A percentile compares a stretch with the other conserved stretches of the same genome.
Evolutionary conservation across 1,140 invertebrate species (phyloP).

Genomic region (Neodiprion virginianus): DNA sequence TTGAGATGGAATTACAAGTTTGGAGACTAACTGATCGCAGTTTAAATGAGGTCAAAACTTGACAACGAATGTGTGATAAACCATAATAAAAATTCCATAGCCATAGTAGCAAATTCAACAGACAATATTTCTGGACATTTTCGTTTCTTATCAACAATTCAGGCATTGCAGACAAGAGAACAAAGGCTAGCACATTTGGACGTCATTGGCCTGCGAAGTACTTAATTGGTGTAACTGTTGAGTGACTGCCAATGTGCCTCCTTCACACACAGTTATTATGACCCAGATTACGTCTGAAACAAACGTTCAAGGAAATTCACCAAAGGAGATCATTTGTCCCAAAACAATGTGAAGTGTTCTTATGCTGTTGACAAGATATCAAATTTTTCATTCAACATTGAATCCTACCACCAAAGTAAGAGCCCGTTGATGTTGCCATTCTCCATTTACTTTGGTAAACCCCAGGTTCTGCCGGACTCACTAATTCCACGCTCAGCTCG

Average conservation of each 20-base stretch:
- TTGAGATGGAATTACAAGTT: too few relatives aligned
- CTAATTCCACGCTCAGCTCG: constrained; percentile 74
- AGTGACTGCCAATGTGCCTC: constrained; percentile 72
- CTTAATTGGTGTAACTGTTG: constrained; percentile 71
- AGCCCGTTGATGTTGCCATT: constrained; percentile 78
- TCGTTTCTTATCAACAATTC: neutral
- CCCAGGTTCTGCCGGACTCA: constrained; percentile 72
- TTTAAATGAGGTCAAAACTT: too few relatives aligned
- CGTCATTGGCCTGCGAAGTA: constrained; percentile 56
- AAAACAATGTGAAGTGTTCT: neutral
- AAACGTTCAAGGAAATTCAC: constrained; percentile 16
- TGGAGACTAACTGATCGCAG: too few relatives aligned
- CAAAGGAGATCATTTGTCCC: neutral
- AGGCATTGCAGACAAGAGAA: neutral
- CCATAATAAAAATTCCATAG: too few relatives aligned
- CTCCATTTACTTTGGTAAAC: constrained; percentile 86
- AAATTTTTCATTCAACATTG: constrained; percentile 13
- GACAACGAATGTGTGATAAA: too few relatives aligned
- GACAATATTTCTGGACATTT: too few relatives aligned
- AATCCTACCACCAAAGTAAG: constrained; percentile 80
- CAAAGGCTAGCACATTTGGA: constrained; percentile 55
- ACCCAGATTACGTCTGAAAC: constrained; percentile 74
- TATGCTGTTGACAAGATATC: neutral
- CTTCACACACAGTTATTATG: constrained; percentile 72
- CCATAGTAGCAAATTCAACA: too few relatives aligned